A percentile compares a stretch with the other conserved stretches of the same genome.
Conservation (phyloP, 2,888 invertebrate species). For the Dasypolia templi region DNA sequence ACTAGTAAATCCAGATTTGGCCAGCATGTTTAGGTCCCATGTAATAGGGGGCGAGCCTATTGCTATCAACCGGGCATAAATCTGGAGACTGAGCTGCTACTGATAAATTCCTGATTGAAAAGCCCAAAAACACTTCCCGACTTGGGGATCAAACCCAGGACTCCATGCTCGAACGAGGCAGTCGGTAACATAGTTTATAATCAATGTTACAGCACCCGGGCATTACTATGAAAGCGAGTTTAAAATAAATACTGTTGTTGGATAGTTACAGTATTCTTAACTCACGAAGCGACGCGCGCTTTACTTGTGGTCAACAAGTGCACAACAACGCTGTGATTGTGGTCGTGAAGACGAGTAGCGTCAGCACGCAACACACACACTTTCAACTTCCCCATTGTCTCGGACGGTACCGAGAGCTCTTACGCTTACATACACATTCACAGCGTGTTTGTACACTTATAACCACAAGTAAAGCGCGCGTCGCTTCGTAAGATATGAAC, state of each 20-base stretch:
- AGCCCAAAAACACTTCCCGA: background rate
- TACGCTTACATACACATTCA: too few relatives aligned
- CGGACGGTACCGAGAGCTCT: too few relatives aligned
- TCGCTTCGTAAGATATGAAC: background rate
- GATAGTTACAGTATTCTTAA: background rate
- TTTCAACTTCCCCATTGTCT: too few relatives aligned
- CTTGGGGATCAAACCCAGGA: background rate
- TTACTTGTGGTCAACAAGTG: too few relatives aligned
- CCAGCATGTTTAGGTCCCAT: background rate
- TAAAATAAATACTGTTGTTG: background rate
- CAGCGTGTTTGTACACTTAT: too few relatives aligned
- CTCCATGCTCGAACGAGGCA: background rate
- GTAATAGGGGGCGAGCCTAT: background rate
- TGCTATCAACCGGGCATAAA: background rate
- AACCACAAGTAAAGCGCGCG: background rate
- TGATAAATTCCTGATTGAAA: background rate
- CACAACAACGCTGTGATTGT: background rate
- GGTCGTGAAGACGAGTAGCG: too few relatives aligned
- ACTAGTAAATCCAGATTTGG: background rate
- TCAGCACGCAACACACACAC: too few relatives aligned
- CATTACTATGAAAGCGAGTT: background rate
- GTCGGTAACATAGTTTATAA: background rate
- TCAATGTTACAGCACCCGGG: background rate
- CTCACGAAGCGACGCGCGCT: background rate
- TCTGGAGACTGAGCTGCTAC: background rate